Evolutionary conservation across 2,113 vertebrate genomes (phyloP).

Genomic region (Equus quagga): DNA sequence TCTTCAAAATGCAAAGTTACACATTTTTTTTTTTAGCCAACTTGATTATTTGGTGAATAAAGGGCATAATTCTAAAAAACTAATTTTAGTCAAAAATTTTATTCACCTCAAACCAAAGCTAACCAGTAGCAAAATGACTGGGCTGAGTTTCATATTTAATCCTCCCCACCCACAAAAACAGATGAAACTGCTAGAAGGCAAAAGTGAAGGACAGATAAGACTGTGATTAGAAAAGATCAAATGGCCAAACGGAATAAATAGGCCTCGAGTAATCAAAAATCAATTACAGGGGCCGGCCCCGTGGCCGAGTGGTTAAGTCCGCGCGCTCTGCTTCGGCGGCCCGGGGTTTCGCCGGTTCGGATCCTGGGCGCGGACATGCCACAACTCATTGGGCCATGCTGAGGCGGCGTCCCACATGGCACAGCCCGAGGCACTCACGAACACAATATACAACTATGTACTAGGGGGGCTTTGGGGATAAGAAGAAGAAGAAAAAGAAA

Average conservation of each 20-base stretch:
- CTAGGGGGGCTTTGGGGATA: too few species aligned
- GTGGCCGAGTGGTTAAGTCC: too few species aligned
- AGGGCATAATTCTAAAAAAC: conserved; percentile 38
- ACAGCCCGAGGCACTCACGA: too few species aligned
- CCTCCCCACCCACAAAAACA: conserved; percentile 43
- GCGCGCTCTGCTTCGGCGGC: too few species aligned
- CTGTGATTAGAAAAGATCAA: not conserved
- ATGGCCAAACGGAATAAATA: not conserved
- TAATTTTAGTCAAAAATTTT: conserved; percentile 20
- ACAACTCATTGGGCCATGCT: too few species aligned
- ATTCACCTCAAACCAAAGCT: conserved; percentile 48
- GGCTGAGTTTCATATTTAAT: conserved; percentile 28
- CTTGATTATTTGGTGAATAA: conserved; percentile 47
- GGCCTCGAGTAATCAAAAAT: not conserved
- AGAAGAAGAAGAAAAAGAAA: too few species aligned
- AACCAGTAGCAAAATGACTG: conserved; percentile 54
- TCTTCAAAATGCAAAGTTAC: not conserved
- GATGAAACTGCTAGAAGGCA: conserved; percentile 45
- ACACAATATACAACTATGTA: too few species aligned
- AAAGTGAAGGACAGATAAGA: conserved; percentile 5
- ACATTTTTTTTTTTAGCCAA: not conserved
- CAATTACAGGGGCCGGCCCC: not conserved
- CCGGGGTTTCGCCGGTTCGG: too few species aligned
- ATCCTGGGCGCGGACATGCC: too few species aligned
- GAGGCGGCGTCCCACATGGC: too few species aligned